phyloP scores from a whole-genome alignment of 2,888 invertebrate species.

The Cephus rjabovi region DNA sequence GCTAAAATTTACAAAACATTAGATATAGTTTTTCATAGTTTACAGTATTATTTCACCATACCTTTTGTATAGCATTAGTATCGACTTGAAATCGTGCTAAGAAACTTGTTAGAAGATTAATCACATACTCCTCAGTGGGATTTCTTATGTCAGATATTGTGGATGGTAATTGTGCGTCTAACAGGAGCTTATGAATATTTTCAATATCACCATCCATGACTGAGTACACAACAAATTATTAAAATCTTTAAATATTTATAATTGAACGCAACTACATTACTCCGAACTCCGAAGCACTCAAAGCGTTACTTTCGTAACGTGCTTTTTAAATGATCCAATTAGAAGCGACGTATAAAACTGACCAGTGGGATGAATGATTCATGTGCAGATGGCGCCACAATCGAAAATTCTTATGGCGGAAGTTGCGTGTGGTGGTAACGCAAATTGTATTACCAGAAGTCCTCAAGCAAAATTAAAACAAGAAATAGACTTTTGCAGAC shows the following conservation, averaged over 20 bases:
- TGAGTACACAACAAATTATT: background rate
- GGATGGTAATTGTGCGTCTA: slow-evolving; percentile 39
- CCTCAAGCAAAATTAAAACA: background rate
- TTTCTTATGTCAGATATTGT: slow-evolving; percentile 40
- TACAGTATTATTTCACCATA: slow-evolving; percentile 22
- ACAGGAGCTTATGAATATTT: slow-evolving; percentile 34
- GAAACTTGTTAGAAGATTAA: slow-evolving; percentile 41
- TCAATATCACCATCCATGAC: slow-evolving; percentile 28
- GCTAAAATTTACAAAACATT: slow-evolving; percentile 27
- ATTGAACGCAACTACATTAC: background rate
- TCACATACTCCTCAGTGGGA: slow-evolving; percentile 46
- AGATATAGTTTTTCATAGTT: slow-evolving; percentile 2
- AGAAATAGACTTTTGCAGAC: background rate
- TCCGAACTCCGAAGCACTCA: too few species aligned
- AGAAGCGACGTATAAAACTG: background rate
- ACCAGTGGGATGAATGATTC: background rate
- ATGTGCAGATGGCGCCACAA: background rate
- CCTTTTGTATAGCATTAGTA: slow-evolving; percentile 34
- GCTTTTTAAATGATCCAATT: background rate
- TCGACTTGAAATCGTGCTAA: slow-evolving; percentile 39
- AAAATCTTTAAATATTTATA: slow-evolving; percentile 19
- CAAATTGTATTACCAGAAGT: background rate
- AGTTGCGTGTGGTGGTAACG: background rate
- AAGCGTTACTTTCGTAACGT: background rate
- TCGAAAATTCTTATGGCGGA: background rate